phyloP scores from a whole-genome alignment of 2,797 vertebrate genomes.

The Momotus momota region DNA sequence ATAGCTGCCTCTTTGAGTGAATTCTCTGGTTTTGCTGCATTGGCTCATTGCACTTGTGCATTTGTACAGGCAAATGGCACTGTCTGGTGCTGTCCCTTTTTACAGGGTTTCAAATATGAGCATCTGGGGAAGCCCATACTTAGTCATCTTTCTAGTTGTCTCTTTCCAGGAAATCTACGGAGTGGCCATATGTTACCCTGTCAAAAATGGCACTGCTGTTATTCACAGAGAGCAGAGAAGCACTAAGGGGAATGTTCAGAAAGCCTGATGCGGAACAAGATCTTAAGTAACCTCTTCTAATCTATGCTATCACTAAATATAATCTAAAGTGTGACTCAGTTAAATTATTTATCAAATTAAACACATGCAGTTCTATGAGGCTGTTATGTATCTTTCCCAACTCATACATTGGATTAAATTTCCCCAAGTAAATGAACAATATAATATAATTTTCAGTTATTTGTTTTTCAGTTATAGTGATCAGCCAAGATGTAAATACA shows the following conservation, averaged over 20 bases:
- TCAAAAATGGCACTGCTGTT: neutral
- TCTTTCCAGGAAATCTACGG: constrained; percentile 46
- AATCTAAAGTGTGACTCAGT: neutral
- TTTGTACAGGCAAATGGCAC: neutral
- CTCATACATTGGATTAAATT: neutral
- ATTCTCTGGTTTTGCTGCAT: neutral
- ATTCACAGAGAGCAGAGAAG: neutral
- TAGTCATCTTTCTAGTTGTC: constrained; percentile 28
- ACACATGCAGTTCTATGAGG: neutral
- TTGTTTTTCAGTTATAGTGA: neutral
- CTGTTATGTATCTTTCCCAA: neutral
- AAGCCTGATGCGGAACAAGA: neutral
- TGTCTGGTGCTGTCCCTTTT: constrained; percentile 28
- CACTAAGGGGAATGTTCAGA: neutral
- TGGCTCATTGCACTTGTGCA: neutral
- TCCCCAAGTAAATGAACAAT: neutral
- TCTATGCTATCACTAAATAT: neutral
- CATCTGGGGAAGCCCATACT: constrained; percentile 45
- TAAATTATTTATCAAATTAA: neutral
- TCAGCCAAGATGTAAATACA: neutral
- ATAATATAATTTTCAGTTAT: neutral
- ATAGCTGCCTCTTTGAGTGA: neutral
- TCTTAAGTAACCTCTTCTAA: neutral
- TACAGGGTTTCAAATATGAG: neutral
- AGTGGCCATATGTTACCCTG: constrained; percentile 46